Evolutionary conservation across 1,140 invertebrate genomes (phyloP).

Genomic region (Metaphire vulgaris): DNA sequence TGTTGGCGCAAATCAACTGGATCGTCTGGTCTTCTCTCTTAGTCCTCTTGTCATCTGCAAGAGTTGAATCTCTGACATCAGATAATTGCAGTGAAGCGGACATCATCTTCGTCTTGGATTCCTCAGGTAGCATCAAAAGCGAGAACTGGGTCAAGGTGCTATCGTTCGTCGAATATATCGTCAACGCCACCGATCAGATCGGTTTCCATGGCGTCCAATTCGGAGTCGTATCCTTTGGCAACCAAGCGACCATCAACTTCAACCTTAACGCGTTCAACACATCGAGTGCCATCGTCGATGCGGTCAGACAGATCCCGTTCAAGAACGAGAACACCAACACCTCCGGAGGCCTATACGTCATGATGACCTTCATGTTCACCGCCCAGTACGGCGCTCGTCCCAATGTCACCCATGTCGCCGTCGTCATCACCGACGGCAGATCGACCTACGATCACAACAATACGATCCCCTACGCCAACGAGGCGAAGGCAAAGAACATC

Average conservation of each 20-base stretch:
- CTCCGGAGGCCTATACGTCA: constrained; percentile 11
- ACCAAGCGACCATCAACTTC: constrained; percentile 7
- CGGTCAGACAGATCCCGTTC: constrained; percentile 11
- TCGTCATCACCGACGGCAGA: constrained; percentile 28
- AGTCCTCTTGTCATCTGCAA: too few species aligned
- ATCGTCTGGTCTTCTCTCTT: too few species aligned
- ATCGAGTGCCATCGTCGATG: not conserved
- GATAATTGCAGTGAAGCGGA: constrained; percentile 4
- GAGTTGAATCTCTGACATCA: constrained; percentile 1
- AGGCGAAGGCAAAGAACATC: constrained; percentile 16
- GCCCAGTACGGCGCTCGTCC: constrained; percentile 18
- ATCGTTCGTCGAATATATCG: constrained; percentile 7
- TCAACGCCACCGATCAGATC: constrained; percentile 3
- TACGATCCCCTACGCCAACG: constrained; percentile 17
- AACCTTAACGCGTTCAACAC: constrained; percentile 5
- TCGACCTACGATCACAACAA: constrained; percentile 16
- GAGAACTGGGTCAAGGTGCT: not conserved
- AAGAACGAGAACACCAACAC: constrained; percentile 22
- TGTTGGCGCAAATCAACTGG: too few species aligned
- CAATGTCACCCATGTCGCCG: constrained; percentile 21
- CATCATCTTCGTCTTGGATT: constrained; percentile 27
- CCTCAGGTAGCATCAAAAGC: constrained; percentile 21
- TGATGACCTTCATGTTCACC: constrained; percentile 18
- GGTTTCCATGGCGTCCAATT: constrained; percentile 1
- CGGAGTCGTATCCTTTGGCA: constrained; percentile 3